Evolutionary conservation across 2,888 invertebrate genomes (phyloP), one percentile per base, ranked within the genome.

Genomic region (Ganaspis brasiliensis): DNA sequence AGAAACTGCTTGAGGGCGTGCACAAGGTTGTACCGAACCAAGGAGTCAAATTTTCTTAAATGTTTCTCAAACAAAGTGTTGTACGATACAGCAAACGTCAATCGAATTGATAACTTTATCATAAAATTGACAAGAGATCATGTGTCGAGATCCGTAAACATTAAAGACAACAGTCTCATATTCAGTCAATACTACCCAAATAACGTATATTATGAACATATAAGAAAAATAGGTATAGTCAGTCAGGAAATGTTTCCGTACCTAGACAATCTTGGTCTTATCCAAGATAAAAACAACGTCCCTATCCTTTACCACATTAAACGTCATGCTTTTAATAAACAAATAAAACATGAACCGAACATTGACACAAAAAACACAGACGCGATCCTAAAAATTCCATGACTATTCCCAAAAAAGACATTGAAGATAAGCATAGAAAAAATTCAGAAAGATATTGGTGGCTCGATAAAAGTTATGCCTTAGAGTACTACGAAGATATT

Each of bases 61-160:
- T 59, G 55, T 31, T 63, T 71, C 14, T 61, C 56, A 31, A 80
- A 75, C 26, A 63, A 73, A 71, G 12, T 70, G 0, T 10, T 80
- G 12, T 78, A 80, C 19, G 10, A 78, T 9, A 14, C 9, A 31
- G 78, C 80, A 1, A 72, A 73, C 45, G 74, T 78, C 2, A 73
- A 74, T 1, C 31, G 76, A 52, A 72, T 78, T 12, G 80, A 80
- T 19, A 80, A 73, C 52, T 76, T 74, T 63, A 75, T 78, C 1
- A 56, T 79, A 4, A 80, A 78, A 71, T 1, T 76, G 1, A 70
- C 14, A 6, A 40, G 78, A 72, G 35, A 78, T 31, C 77, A 80
- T 16, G 56, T 70, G 14, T 40, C 21, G 2, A 31, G 24, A 4
- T 16, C 40, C 1, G 55, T 19, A 21, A 16, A 14, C 5, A 40